A percentile compares a stretch with the other conserved stretches of the same genome.
Evolutionary conservation across 2,888 invertebrate genomes (phyloP).

Genomic region (Drosophila pseudotakahashii): DNA sequence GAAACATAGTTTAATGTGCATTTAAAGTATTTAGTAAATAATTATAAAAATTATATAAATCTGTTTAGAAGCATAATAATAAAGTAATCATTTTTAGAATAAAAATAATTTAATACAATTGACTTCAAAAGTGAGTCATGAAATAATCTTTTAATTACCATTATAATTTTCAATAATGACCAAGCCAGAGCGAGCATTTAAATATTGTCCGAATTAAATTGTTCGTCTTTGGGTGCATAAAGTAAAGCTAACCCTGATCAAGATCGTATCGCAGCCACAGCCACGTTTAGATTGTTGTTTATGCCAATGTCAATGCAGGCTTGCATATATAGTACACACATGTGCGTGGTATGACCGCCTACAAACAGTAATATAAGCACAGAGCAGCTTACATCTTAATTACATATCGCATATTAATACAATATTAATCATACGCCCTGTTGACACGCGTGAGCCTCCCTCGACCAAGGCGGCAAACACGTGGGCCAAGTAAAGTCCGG

Average conservation of each 20-base stretch:
- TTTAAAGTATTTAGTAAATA: too few relatives aligned
- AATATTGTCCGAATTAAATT: conserved; percentile 12
- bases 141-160: background rate
- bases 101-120: too few relatives aligned
- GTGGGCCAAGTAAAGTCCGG: conserved; percentile 47
- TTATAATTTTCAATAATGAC: background rate
- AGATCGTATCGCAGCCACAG: conserved; percentile 23
- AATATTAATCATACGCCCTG: conserved; percentile 80
- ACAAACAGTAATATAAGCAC: conserved; percentile 47
- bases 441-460: conserved; percentile 64
- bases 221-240: conserved; percentile 22
- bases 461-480: conserved; percentile 40
- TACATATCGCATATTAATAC: conserved; percentile 81
- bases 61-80: too few relatives aligned
- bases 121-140: too few relatives aligned
- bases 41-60: too few relatives aligned
- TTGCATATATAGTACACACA: conserved; percentile 8
- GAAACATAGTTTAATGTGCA: too few relatives aligned
- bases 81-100: too few relatives aligned
- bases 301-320: conserved; percentile 27
- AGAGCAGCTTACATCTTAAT: conserved; percentile 76
- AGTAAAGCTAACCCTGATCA: conserved; percentile 13
- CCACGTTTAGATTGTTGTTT: conserved; percentile 34
- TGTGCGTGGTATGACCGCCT: conserved; percentile 36
- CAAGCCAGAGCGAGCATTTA: background rate